Conservation (phyloP, 2,113 vertebrate species). For the Tragelaphus buxtoni region DNA sequence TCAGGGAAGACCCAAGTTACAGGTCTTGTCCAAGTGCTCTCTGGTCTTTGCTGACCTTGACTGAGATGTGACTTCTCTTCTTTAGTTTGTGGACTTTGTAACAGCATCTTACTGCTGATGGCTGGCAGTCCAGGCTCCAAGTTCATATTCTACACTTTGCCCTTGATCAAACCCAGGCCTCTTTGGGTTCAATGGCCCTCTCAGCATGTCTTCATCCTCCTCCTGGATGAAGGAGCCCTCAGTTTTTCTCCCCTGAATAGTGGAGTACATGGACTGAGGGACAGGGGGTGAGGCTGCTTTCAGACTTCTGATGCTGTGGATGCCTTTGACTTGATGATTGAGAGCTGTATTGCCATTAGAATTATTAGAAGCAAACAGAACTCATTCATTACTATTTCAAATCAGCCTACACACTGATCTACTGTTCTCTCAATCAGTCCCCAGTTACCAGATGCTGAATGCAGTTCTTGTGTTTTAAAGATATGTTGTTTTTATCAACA, state of each 20-base stretch:
- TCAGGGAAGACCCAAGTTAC: neutral
- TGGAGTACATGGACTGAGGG: neutral
- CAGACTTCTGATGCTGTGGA: neutral
- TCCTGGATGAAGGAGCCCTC: neutral
- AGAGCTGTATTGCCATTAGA: no score
- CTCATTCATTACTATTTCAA: neutral
- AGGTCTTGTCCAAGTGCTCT: neutral
- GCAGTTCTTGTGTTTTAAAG: neutral
- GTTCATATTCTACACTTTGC: neutral
- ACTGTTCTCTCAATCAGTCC: neutral
- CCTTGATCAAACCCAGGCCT: neutral
- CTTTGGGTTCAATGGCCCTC: neutral
- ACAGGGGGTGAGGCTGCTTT: neutral
- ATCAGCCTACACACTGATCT: neutral
- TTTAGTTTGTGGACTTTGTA: neutral
- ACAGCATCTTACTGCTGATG: neutral
- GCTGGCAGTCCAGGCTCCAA: neutral
- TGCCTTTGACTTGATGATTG: neutral
- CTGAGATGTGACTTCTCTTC: neutral
- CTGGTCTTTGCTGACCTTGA: neutral
- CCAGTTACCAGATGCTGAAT: neutral
- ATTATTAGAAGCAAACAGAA: neutral
- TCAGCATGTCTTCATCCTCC: neutral
- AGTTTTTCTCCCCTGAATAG: neutral
- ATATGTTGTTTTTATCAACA: neutral